Evolutionary conservation across 2,797 vertebrate species (phyloP).

Genomic region (Novumbra hubbsi): DNA sequence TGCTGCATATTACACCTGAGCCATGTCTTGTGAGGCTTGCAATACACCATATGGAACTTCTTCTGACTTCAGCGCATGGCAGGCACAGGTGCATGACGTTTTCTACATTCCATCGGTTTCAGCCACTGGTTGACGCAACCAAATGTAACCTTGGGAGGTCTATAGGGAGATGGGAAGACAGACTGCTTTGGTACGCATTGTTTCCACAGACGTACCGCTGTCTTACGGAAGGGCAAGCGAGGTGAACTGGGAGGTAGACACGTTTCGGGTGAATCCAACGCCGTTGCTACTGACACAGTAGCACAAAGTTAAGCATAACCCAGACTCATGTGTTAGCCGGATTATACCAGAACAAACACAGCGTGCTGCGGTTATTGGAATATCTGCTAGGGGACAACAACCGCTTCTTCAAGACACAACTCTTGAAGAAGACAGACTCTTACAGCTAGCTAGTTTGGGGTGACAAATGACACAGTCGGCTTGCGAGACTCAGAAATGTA

Average conservation of each 20-base stretch:
- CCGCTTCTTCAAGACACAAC: constrained; percentile 1
- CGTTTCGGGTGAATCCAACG: neutral
- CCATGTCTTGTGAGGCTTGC: constrained; percentile 40
- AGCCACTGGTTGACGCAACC: neutral
- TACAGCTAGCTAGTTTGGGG: constrained; percentile 18
- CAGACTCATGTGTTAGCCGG: neutral
- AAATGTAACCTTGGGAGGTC: neutral
- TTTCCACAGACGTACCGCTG: constrained; percentile 1
- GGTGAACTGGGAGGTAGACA: neutral
- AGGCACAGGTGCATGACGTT: neutral
- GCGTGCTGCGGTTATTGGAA: constrained; percentile 17
- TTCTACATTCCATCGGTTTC: neutral
- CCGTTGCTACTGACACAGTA: neutral
- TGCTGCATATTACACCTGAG: constrained; percentile 3
- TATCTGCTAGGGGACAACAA: constrained; percentile 44
- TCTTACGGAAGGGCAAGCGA: neutral
- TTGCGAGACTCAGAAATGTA: neutral
- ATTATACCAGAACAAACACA: neutral
- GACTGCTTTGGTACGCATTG: neutral
- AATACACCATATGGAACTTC: constrained; percentile 44
- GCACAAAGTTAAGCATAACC: neutral
- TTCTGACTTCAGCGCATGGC: constrained; percentile 16
- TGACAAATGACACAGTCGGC: constrained; percentile 38
- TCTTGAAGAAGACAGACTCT: neutral
- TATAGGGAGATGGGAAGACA: neutral